These are phyloP conservation scores for Himantopus leucocephalus DNA, from an alignment of 2,113 vertebrate genomes.

Conservation along the genomic window DNA sequence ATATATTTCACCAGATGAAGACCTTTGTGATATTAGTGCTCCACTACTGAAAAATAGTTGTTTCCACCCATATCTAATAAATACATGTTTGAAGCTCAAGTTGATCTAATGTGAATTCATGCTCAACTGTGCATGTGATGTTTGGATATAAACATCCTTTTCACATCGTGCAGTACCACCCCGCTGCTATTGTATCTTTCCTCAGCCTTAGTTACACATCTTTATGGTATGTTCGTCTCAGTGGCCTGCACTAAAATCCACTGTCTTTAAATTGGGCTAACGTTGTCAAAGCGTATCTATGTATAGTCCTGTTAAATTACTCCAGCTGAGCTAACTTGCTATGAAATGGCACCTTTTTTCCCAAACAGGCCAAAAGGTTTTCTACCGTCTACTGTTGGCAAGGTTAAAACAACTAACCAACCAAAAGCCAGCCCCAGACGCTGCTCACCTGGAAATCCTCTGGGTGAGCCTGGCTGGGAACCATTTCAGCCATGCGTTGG, in stretches of 20 bases:
- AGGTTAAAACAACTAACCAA: background rate
- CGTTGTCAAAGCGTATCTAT: background rate
- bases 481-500: background rate
- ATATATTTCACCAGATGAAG: background rate
- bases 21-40: background rate
- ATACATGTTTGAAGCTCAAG: background rate
- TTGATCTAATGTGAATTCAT: constrained; percentile 25
- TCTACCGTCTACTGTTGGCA: accelerated
- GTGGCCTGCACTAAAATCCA: background rate
- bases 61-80: constrained; percentile 24
- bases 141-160: constrained; percentile 44
- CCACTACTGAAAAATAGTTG: background rate
- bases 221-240: background rate
- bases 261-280: background rate
- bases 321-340: background rate
- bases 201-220: background rate
- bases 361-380: background rate
- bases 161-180: background rate
- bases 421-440: background rate
- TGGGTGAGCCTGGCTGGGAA: background rate
- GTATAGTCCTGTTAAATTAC: background rate
- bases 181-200: background rate
- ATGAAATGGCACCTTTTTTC: background rate
- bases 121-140: constrained; percentile 12
- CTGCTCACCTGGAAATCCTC: background rate